phyloP scores from a whole-genome alignment of 2,113 vertebrate genomes.

The Probosciger aterrimus region DNA sequence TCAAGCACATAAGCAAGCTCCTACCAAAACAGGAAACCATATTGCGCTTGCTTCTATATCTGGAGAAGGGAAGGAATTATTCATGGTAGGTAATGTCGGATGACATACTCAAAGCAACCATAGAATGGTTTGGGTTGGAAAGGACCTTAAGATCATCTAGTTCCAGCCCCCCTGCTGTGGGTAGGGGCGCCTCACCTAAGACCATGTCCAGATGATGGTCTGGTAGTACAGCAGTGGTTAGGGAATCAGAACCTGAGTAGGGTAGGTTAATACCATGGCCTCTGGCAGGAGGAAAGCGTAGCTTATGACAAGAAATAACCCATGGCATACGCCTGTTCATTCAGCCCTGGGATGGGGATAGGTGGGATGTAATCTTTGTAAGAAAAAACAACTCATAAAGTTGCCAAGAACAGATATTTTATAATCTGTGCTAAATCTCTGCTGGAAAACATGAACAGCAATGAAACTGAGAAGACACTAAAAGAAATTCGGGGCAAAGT shows the following conservation, averaged over 20 bases:
- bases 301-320: slow-evolving; percentile 39
- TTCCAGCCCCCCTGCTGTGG: background rate
- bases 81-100: background rate
- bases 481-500: slow-evolving; percentile 85
- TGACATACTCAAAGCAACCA: background rate
- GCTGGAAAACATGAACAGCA: slow-evolving; percentile 85
- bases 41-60: background rate
- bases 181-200: background rate
- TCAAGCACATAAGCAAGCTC: background rate
- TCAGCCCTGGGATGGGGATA: slow-evolving; percentile 41
- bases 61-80: background rate
- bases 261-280: background rate
- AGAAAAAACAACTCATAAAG: slow-evolving; percentile 74
- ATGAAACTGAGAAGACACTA: slow-evolving; percentile 84
- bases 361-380: slow-evolving; percentile 65
- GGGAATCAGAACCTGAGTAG: background rate
- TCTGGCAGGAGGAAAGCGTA: background rate
- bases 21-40: background rate
- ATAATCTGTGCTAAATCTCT: slow-evolving; percentile 84
- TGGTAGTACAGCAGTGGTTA: background rate
- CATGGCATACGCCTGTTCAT: background rate
- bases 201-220: background rate
- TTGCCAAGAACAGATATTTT: slow-evolving; percentile 84
- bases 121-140: background rate
- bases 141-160: background rate